phyloP scores from a whole-genome alignment of 2,888 invertebrate genomes.

The Melipona beecheii region DNA sequence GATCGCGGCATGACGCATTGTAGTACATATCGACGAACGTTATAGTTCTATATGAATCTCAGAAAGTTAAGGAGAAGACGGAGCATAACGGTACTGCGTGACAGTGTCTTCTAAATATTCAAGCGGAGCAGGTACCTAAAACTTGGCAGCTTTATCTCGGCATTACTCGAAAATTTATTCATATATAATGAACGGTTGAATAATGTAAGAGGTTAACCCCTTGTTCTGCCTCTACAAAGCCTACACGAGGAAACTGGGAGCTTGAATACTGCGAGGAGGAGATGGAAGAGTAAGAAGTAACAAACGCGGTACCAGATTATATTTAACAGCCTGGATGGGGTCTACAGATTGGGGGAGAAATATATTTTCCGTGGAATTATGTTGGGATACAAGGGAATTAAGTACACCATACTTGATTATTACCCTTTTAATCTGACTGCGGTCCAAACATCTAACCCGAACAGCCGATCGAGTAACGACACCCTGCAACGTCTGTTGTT shows the following conservation, averaged over 20 bases:
- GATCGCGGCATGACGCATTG: constrained; percentile 15
- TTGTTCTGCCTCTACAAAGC: constrained; percentile 81
- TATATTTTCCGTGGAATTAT: constrained; percentile 80
- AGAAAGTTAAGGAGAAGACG: constrained; percentile 79
- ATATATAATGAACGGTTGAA: constrained; percentile 84
- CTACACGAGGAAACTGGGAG: constrained; percentile 73
- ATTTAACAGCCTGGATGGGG: constrained; percentile 78
- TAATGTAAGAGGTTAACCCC: constrained; percentile 84
- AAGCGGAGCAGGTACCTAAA: constrained; percentile 80
- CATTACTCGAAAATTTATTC: constrained; percentile 85
- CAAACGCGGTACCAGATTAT: constrained; percentile 81
- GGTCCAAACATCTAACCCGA: constrained; percentile 35
- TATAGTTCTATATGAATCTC: constrained; percentile 71
- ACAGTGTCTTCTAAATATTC: constrained; percentile 84
- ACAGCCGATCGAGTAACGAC: constrained; percentile 27
- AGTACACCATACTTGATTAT: constrained; percentile 82
- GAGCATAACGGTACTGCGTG: constrained; percentile 83
- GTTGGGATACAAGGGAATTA: constrained; percentile 78
- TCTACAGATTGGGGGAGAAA: constrained; percentile 73
- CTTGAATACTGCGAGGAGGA: constrained; percentile 70
- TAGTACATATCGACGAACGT: constrained; percentile 58
- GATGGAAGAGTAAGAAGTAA: constrained; percentile 80
- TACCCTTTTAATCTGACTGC: constrained; percentile 82
- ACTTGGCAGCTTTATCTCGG: constrained; percentile 84
- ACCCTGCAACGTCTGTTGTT: neutral